Percentiles rank a stretch among this genome's conserved stretches.
Evolutionary conservation across 2,888 invertebrate species (phyloP).

Genomic region (Allygus modestus): DNA sequence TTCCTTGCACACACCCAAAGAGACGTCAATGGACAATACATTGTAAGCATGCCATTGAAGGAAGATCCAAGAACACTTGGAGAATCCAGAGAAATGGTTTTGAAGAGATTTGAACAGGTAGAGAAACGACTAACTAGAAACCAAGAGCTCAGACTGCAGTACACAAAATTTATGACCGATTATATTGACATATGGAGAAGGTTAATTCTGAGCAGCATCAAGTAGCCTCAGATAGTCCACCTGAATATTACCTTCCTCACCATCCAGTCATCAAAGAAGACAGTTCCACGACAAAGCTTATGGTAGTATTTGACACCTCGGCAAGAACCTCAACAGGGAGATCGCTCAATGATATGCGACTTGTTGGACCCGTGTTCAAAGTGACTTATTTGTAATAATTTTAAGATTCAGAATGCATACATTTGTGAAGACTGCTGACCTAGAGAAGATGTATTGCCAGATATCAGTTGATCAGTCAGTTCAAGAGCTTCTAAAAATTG

Average conservation of each 20-base stretch:
- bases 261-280: constrained; percentile 26
- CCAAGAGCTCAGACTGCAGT: constrained; percentile 25
- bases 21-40: too few relatives aligned
- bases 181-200: constrained; percentile 11
- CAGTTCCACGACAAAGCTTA: constrained; percentile 34
- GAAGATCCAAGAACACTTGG: constrained; percentile 24
- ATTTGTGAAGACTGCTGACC: constrained; percentile 63
- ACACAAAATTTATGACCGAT: not conserved
- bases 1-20: too few relatives aligned
- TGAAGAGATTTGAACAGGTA: constrained; percentile 40
- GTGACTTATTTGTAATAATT: not conserved
- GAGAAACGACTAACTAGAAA: constrained; percentile 43
- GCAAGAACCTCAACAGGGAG: not conserved
- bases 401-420: constrained; percentile 52
- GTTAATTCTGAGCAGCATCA: too few relatives aligned
- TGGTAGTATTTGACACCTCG: constrained; percentile 36
- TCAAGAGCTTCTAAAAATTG: constrained; percentile 67
- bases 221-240: constrained; percentile 65
- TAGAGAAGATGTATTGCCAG: constrained; percentile 71
- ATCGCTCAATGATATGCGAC: not conserved
- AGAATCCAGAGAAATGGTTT: constrained; percentile 42
- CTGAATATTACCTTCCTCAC: constrained; percentile 66
- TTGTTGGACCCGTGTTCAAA: constrained; percentile 1
- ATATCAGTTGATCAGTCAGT: constrained; percentile 66
- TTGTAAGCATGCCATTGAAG: too few relatives aligned